Evolutionary conservation across 2,888 invertebrate genomes (phyloP), one percentile per base, ranked within the genome.

Genomic region (Cephus rjabovi): DNA sequence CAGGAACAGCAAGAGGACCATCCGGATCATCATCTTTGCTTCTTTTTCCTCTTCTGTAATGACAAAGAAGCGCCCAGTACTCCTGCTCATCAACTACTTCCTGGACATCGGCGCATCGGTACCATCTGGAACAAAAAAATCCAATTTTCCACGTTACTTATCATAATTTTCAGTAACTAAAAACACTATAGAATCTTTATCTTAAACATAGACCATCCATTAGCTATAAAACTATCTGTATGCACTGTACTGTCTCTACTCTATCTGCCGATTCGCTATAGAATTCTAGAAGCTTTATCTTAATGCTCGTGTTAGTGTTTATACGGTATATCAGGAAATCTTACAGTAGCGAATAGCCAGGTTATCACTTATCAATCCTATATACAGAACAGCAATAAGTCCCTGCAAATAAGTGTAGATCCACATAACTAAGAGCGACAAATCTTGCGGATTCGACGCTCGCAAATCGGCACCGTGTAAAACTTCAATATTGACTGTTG

Each of bases 21-120:
- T 40, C 15, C 30, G 30, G 68, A 75, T 31, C 77, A 71, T 78
- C 78, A 75, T 75, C 73, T 78, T 78, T 35, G 30, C 75, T 35
- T 34, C 71, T 31, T 71, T 71, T 71, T 71, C 23, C 34, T 71
- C 31, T 71, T 34, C 12, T 11, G 11, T 23, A 56, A 56, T 56
- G 56, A 56, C 56, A 23, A 56, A 23, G 23, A 56, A 56, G 56
- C 56, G 9, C 56, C 56, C 23, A 23, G 23, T 56, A 23, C 56
- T 23, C 23, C 34, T 30, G 81, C 86, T 83, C 85, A 87, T 89
- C 89, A 89, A 86, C 89, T 89, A 81, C 83, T 83, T 80, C 83
- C 81, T 77, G 82, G 76, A 76, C 79, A 79, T 74, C 80, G 84
- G 81, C 83, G 77, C 88, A 87, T 88, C 83, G 86, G 85, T 80